Conservation (phyloP, 2,888 invertebrate species). For the Plagodis pulveraria region DNA sequence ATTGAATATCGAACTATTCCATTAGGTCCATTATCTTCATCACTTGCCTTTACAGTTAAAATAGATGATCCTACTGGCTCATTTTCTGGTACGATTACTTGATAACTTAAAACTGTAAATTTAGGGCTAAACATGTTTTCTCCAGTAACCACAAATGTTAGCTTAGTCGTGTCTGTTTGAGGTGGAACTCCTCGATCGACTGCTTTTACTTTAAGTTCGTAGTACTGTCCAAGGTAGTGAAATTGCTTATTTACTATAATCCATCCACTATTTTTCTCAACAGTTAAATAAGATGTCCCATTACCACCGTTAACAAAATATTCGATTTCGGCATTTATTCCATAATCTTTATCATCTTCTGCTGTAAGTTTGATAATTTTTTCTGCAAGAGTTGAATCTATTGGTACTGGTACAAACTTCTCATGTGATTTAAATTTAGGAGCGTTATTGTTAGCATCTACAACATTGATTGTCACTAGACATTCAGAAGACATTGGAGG, state of each 20-base stretch:
- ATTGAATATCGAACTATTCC: conserved; percentile 94
- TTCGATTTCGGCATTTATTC: conserved; percentile 95
- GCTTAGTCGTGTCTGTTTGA: conserved; percentile 89
- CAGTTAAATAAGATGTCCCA: conserved; percentile 89
- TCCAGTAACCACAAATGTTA: conserved; percentile 92
- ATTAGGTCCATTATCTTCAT: conserved; percentile 95
- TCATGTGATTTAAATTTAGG: conserved; percentile 91
- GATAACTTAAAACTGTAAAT: conserved; percentile 93
- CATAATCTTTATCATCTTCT: conserved; percentile 91
- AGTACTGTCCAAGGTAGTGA: conserved; percentile 86
- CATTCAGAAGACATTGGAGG: conserved; percentile 97
- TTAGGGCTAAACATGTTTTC: conserved; percentile 92
- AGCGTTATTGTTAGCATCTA: conserved; percentile 96
- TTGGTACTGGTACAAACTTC: conserved; percentile 93
- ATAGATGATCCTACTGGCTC: conserved; percentile 94
- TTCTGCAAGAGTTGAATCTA: conserved; percentile 89
- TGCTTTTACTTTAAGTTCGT: conserved; percentile 89
- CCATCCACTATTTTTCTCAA: conserved; percentile 93
- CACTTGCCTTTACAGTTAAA: conserved; percentile 92
- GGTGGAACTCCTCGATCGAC: conserved; percentile 95
- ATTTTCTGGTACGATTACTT: conserved; percentile 96
- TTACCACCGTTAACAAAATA: conserved; percentile 91
- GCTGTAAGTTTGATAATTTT: conserved; percentile 90
- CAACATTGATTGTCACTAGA: conserved; percentile 93
- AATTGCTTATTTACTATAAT: conserved; percentile 88